Base-by-base conservation (phyloP, 2,797 vertebrate species). In the Harpagifer antarcticus region DNA sequence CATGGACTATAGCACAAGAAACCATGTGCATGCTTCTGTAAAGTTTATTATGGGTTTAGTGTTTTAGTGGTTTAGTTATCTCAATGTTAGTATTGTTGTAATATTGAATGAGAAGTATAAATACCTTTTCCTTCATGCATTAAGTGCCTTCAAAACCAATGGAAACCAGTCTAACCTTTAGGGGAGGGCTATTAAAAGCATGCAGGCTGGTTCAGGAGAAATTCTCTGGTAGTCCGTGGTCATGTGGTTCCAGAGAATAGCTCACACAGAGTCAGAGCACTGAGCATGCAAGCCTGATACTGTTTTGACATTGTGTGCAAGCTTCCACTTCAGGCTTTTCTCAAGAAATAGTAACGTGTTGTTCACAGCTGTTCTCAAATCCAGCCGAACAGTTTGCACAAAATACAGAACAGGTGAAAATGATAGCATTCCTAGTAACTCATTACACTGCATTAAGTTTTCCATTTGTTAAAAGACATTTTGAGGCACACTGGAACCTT, bases 171-270 rank as follows among this genome's bases (percentile, higher is more conserved):
- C 16, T 11, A 37, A 9, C 15, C 43, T 79, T 76, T 11, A 60
- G 13, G 20, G 2, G 53, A 75, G 40, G 13, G 0, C 68, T 71
- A 72, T 73, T 68, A 57, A 73, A 68, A 81, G 68, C 27, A 2
- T 1, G 0, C 11, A 10, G 14, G 59, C 20, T 78, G 1, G 2
- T 23, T 89, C 56, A 6, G 54, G 27, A 72, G 86, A 92, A 93
- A 86, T 94, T 94, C 88, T 72, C 68, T 86, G 74, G 90, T 88
- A 94, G 56, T 53, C 4, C 3, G 7, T 49, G 57, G 73, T 82
- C 78, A 85, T 60, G 73, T 86, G 83, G 82, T 95, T 95, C 93
- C 72, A 82, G 12, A 88, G 89, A 94, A 93, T 3, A 33, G 33
- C 54, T 11, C 6, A 16, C 16, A n/a, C 57, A 65, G 44, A 64